Conservation (phyloP, 2,888 invertebrate species). For the Empis livida region DNA sequence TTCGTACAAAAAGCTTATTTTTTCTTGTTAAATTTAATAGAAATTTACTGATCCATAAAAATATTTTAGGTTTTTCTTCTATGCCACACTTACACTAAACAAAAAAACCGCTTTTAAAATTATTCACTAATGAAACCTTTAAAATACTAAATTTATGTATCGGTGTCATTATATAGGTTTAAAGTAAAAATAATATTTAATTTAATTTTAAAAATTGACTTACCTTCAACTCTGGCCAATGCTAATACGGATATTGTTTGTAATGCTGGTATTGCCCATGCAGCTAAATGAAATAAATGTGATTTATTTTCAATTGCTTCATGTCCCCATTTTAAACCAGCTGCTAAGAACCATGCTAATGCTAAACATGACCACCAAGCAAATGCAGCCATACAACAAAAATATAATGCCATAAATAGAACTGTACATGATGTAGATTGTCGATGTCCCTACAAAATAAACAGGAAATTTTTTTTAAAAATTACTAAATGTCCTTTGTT, state of each 20-base stretch:
- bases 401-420: constrained; percentile 90
- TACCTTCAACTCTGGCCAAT: constrained; percentile 91
- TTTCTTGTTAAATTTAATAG: too few species aligned
- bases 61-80: too few species aligned
- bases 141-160: too few species aligned
- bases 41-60: too few species aligned
- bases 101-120: too few species aligned
- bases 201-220: constrained; percentile 16
- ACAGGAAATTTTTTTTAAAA: background rate
- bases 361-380: constrained; percentile 98
- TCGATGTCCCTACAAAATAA: constrained; percentile 37
- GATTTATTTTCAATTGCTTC: constrained; percentile 96
- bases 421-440: constrained; percentile 63
- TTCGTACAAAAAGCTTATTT: too few species aligned
- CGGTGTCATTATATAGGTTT: too few species aligned
- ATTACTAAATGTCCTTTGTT: too few species aligned
- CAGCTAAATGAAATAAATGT: constrained; percentile 91
- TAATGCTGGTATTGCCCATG: constrained; percentile 95
- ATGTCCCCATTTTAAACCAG: constrained; percentile 95
- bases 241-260: constrained; percentile 92
- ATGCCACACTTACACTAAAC: too few species aligned
- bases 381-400: constrained; percentile 92
- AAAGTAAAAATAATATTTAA: too few species aligned
- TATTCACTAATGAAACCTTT: too few species aligned
- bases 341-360: constrained; percentile 92